These are phyloP conservation scores for Andrena marginata DNA, from an alignment of 2,888 invertebrate genomes.

Conservation along the genomic window DNA sequence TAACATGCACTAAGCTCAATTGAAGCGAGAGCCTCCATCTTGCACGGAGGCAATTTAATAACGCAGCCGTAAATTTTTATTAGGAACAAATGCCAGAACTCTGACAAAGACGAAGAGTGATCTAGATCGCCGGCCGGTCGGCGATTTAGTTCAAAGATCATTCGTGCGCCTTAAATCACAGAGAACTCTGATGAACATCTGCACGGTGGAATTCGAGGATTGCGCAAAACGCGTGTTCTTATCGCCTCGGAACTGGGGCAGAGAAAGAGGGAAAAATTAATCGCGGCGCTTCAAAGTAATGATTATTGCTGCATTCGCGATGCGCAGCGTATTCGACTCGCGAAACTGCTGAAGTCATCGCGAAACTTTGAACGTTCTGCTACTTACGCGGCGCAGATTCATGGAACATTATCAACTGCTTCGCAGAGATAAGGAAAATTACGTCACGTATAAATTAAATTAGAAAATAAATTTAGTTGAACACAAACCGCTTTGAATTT, in stretches of 20 bases:
- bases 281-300: slow-evolving; percentile 35
- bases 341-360: slow-evolving; percentile 4
- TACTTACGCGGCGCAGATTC: neutral
- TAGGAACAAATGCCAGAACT: slow-evolving; percentile 26
- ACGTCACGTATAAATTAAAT: neutral
- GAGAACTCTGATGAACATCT: slow-evolving; percentile 59
- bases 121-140: slow-evolving; percentile 46
- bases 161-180: slow-evolving; percentile 57
- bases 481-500: neutral
- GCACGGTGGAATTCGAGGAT: slow-evolving; percentile 58
- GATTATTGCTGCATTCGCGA: neutral
- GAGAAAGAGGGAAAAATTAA: slow-evolving; percentile 39
- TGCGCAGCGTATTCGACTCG: slow-evolving; percentile 12
- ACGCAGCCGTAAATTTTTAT: slow-evolving; percentile 11
- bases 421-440: neutral
- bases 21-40: neutral
- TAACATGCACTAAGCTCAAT: neutral
- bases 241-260: slow-evolving; percentile 52
- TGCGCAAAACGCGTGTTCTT: slow-evolving; percentile 57
- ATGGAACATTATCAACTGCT: neutral
- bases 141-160: slow-evolving; percentile 65
- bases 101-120: slow-evolving; percentile 5
- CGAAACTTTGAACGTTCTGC: neutral
- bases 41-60: slow-evolving; percentile 5
- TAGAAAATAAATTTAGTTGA: neutral